A percentile compares a stretch with the other conserved stretches of the same genome.
These are phyloP conservation scores for Tyto alba DNA, from an alignment of 2,113 vertebrate genomes.

Conservation along the genomic window DNA sequence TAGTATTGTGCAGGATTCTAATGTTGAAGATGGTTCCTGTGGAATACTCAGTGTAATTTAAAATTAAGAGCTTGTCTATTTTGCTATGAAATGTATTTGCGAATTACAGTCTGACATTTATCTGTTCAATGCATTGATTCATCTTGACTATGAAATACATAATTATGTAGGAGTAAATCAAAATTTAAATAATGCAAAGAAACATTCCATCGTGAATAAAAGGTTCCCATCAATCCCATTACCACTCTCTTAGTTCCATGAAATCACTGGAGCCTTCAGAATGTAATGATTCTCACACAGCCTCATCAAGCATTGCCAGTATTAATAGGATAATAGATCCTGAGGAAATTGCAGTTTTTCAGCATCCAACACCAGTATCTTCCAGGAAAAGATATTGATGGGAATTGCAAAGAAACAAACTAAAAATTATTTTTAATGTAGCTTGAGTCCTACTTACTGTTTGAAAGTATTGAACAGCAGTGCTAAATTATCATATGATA, in stretches of 20 bases:
- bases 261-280: slow-evolving; percentile 2
- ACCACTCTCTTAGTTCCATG: background rate
- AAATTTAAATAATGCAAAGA: slow-evolving; percentile 52
- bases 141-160: background rate
- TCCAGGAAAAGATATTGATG: background rate
- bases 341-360: background rate
- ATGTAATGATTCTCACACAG: background rate
- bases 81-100: background rate
- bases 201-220: background rate
- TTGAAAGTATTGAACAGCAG: background rate
- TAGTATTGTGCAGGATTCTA: background rate
- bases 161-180: slow-evolving; percentile 18
- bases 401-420: background rate
- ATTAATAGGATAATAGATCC: background rate
- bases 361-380: background rate
- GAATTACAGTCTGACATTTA: background rate
- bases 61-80: background rate
- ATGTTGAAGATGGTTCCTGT: background rate
- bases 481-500: background rate
- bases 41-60: background rate
- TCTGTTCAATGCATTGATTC: background rate
- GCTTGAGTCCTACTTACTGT: background rate
- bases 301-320: background rate
- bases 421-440: background rate
- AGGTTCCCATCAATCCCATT: background rate